These are phyloP conservation scores for Acromyrmex heyeri DNA, from an alignment of 1,140 invertebrate species.

Conservation along the genomic window DNA sequence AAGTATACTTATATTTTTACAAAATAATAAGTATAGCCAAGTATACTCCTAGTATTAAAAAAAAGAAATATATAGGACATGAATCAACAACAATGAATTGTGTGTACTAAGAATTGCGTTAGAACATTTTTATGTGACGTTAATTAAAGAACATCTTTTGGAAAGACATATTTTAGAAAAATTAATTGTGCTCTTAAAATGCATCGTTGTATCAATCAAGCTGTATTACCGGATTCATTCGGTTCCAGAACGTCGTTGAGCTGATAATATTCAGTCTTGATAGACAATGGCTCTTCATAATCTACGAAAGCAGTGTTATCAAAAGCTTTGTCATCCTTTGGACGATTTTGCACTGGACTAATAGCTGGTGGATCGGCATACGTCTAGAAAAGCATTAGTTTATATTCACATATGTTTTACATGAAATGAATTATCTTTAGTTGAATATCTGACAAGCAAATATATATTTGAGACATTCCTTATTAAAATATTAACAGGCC, in stretches of 20 bases:
- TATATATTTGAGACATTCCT: neutral
- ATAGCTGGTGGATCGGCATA: slow-evolving; percentile 82
- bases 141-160: neutral
- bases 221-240: slow-evolving; percentile 80
- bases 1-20: too few species aligned
- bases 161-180: neutral
- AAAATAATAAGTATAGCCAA: too few species aligned
- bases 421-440: neutral
- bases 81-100: too few species aligned
- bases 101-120: too few species aligned
- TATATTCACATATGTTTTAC: neutral
- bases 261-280: slow-evolving; percentile 91
- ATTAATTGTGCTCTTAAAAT: neutral
- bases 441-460: slow-evolving; percentile 4
- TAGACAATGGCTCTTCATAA: slow-evolving; percentile 91
- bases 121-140: neutral
- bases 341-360: slow-evolving; percentile 75
- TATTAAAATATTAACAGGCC: too few species aligned
- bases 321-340: slow-evolving; percentile 87
- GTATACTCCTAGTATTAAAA: too few species aligned
- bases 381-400: slow-evolving; percentile 76
- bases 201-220: neutral
- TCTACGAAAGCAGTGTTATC: slow-evolving; percentile 92
- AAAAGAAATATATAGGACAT: too few species aligned
- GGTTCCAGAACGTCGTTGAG: slow-evolving; percentile 87